These are phyloP conservation scores for Accipiter virgatus DNA, from an alignment of 2,113 vertebrate species.

Conservation along the genomic window DNA sequence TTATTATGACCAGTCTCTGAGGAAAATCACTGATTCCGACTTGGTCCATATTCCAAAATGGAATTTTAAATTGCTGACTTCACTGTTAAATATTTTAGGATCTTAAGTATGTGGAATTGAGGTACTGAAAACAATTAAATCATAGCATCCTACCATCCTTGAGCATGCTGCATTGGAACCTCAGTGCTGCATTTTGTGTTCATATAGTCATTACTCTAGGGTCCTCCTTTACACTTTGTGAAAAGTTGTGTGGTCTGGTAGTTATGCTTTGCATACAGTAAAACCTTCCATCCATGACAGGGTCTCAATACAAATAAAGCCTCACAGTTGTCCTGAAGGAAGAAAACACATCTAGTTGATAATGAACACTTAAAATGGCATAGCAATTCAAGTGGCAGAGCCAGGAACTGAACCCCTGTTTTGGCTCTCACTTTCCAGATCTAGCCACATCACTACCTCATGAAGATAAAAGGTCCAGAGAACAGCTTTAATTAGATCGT, in stretches of 20 bases:
- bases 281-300: background rate
- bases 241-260: background rate
- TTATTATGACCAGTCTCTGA: no score
- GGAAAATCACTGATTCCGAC: no score
- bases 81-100: no score
- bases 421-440: background rate
- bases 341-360: background rate
- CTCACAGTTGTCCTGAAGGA: background rate
- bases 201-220: background rate
- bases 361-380: background rate
- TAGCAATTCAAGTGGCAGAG: background rate
- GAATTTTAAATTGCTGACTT: no score
- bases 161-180: background rate
- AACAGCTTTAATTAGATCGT: background rate
- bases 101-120: background rate
- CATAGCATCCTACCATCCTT: background rate
- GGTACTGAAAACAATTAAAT: background rate
- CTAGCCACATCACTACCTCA: background rate
- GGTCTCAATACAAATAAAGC: background rate
- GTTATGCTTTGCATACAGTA: accelerated
- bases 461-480: background rate
- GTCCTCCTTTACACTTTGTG: background rate
- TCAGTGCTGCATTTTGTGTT: background rate
- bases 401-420: background rate
- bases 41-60: no score